phyloP scores from a whole-genome alignment of 2,888 invertebrate genomes.

The Herminia tarsipennalis region DNA sequence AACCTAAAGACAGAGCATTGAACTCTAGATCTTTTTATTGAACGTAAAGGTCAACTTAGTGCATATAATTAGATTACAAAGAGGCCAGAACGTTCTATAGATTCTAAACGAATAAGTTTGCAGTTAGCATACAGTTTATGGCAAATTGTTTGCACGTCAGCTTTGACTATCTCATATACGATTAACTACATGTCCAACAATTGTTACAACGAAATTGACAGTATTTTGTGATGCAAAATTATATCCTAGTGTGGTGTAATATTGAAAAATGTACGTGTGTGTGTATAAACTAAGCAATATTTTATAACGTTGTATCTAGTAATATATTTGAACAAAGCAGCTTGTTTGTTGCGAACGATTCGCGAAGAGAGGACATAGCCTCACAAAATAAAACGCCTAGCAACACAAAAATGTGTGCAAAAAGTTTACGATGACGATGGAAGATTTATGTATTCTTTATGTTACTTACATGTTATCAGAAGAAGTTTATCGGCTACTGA shows the following conservation, averaged over 20 bases:
- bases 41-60: constrained; percentile 3
- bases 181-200: no score
- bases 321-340: background rate
- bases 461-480: constrained; percentile 55
- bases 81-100: background rate
- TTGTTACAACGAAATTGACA: no score
- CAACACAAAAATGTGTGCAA: constrained; percentile 31
- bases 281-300: no score
- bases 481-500: constrained; percentile 67
- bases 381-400: constrained; percentile 24
- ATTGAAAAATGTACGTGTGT: background rate
- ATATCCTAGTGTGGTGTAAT: no score
- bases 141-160: no score
- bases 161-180: no score
- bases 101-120: background rate
- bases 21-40: constrained; percentile 6
- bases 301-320: background rate
- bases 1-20: constrained; percentile 4
- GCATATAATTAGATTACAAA: background rate
- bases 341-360: background rate
- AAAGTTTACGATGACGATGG: constrained; percentile 2
- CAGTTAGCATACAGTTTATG: background rate
- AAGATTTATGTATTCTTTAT: constrained; percentile 11
- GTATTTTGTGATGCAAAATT: no score
- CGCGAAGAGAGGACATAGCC: background rate